Conservation (phyloP, 2,888 invertebrate genomes). For the Heliconius aoede region DNA sequence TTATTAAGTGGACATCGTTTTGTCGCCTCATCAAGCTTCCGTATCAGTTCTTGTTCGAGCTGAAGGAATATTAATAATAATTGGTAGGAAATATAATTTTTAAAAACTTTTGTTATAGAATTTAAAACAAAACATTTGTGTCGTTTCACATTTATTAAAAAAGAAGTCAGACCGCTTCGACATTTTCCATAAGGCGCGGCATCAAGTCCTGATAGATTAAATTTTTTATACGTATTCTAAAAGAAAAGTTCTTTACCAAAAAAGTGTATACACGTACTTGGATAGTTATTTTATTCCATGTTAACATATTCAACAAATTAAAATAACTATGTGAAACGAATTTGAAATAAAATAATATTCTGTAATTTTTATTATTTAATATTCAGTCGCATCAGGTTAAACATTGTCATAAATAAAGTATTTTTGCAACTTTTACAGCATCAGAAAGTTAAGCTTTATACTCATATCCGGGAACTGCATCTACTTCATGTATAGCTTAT, state of each 20-base stretch:
- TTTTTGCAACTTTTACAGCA: conserved; percentile 48
- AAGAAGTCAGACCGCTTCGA: not conserved
- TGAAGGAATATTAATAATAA: not conserved
- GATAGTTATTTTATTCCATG: too few relatives aligned
- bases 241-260: too few relatives aligned
- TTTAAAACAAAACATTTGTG: too few relatives aligned
- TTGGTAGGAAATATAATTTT: not conserved
- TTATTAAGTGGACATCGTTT: conserved; percentile 49
- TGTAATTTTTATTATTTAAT: not conserved
- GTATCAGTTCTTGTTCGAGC: not conserved
- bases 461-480: conserved; percentile 40
- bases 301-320: not conserved
- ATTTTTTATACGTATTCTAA: too few relatives aligned
- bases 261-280: too few relatives aligned
- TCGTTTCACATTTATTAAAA: too few relatives aligned
- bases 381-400: conserved; percentile 32
- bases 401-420: conserved; percentile 55
- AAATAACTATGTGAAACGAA: not conserved
- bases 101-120: not conserved
- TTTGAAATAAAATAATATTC: not conserved
- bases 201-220: too few relatives aligned
- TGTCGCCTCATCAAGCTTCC: conserved; percentile 28
- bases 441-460: conserved; percentile 49
- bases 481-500: conserved; percentile 39
- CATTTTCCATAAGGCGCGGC: too few relatives aligned